A percentile compares a stretch with the other conserved stretches of the same genome.
Conservation (phyloP, 2,113 vertebrate genomes). For the Larimichthys polyactis region DNA sequence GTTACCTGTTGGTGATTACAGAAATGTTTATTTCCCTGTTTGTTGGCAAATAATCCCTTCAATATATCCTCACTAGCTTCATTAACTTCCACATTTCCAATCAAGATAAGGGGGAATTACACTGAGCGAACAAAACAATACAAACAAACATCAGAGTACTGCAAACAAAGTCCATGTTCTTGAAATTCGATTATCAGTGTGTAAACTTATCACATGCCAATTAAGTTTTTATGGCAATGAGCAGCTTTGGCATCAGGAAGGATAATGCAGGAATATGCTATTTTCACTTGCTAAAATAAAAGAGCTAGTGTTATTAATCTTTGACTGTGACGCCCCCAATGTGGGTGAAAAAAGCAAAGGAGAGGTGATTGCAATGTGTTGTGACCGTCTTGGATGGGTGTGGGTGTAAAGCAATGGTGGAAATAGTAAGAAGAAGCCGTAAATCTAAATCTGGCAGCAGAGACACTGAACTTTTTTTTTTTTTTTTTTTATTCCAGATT, state of each 20-base stretch:
- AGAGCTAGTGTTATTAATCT: not conserved
- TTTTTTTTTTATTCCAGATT: conserved; percentile 14
- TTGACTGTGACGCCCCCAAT: not conserved
- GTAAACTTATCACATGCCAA: conserved; percentile 32
- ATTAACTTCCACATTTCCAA: conserved; percentile 61
- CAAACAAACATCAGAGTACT: conserved; percentile 46
- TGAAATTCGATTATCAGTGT: conserved; percentile 24
- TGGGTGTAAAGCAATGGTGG: not conserved
- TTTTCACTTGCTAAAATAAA: not conserved
- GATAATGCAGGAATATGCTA: not conserved
- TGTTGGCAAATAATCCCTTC: conserved; percentile 47
- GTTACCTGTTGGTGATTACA: conserved; percentile 50
- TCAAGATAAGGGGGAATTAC: conserved; percentile 62
- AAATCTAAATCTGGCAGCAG: conserved; percentile 25
- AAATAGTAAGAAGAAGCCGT: not conserved
- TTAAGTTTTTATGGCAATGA: conserved; percentile 13
- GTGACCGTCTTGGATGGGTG: not conserved
- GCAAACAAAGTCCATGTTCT: conserved; percentile 30
- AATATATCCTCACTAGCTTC: conserved; percentile 39
- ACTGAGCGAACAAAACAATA: conserved; percentile 41
- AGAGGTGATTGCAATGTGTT: conserved; percentile 2
- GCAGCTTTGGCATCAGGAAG: not conserved
- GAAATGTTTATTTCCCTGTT: conserved; percentile 38
- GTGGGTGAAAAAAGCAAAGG: not conserved
- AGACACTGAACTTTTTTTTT: conserved; percentile 5